A percentile compares a stretch with the other conserved stretches of the same genome.
These are phyloP conservation scores for Trachelus iudaicus DNA, from an alignment of 2,888 invertebrate genomes.

Conservation along the genomic window DNA sequence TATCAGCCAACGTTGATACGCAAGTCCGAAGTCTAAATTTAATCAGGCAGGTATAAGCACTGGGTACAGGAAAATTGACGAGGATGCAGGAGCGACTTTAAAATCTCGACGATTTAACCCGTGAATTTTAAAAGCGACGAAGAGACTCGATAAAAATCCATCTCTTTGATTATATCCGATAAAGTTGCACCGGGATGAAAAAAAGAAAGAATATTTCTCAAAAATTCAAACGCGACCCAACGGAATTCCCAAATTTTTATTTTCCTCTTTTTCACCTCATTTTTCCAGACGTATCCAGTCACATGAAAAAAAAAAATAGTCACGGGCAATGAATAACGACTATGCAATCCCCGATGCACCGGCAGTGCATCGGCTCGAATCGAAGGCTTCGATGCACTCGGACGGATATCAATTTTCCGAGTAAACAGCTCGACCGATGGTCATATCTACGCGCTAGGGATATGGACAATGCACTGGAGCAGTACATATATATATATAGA, in stretches of 20 bases:
- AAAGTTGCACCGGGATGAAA: neutral
- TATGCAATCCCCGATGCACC: neutral
- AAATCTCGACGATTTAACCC: neutral
- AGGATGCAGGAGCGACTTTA: neutral
- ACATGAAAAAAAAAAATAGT: neutral
- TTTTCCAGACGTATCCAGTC: neutral
- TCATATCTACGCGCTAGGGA: neutral
- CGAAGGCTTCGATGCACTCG: slow-evolving; percentile 13
- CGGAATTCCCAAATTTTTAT: too few species aligned
- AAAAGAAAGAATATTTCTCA: neutral
- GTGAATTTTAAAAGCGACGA: neutral
- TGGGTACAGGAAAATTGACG: neutral
- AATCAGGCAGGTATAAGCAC: neutral
- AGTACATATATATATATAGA: neutral
- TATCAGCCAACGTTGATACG: neutral
- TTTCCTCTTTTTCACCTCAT: neutral
- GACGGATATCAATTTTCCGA: slow-evolving; percentile 35
- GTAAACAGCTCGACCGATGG: slow-evolving; percentile 21
- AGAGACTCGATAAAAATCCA: neutral
- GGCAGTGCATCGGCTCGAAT: neutral
- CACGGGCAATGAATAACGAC: neutral
- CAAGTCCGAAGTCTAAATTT: neutral
- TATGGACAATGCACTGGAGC: neutral
- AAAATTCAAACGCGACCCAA: neutral
- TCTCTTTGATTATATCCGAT: neutral